These are phyloP conservation scores for Aplidium turbinatum DNA, from an alignment of 23 tunicate species.

Conservation along the genomic window DNA sequence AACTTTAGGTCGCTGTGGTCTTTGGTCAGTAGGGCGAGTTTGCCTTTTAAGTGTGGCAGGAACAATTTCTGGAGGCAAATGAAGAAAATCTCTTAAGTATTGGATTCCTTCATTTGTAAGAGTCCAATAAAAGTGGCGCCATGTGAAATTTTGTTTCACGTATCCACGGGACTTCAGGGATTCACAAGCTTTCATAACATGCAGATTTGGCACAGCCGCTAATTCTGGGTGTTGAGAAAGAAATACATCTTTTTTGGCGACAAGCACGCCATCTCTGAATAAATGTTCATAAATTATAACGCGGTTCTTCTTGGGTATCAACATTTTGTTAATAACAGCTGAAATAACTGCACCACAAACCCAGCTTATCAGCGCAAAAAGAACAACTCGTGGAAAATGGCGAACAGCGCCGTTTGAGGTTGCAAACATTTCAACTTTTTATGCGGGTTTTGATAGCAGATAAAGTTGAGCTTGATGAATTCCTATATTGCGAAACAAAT, in stretches of 20 bases:
- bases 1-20: slow-evolving; percentile 76
- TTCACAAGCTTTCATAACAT: slow-evolving; percentile 84
- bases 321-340: slow-evolving; percentile 49
- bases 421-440: too few relatives aligned
- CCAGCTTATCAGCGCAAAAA: background rate
- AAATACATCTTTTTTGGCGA: slow-evolving; percentile 73
- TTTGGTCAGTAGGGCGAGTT: slow-evolving; percentile 50
- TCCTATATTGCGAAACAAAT: too few relatives aligned
- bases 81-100: slow-evolving; percentile 87
- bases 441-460: too few relatives aligned
- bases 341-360: too few relatives aligned
- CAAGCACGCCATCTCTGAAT: slow-evolving; percentile 95
- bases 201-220: slow-evolving; percentile 70
- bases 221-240: slow-evolving; percentile 63
- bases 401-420: too few relatives aligned
- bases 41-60: slow-evolving; percentile 95
- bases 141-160: slow-evolving; percentile 75
- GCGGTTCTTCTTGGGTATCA: slow-evolving; percentile 95
- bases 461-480: too few relatives aligned
- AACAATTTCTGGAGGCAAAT: slow-evolving; percentile 96
- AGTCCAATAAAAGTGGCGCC: slow-evolving; percentile 86
- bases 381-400: too few relatives aligned
- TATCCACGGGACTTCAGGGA: slow-evolving; percentile 90
- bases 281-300: slow-evolving; percentile 75
- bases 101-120: slow-evolving; percentile 98